A percentile compares a stretch with the other conserved stretches of the same genome.
These are phyloP conservation scores for Channa argus DNA, from an alignment of 2,113 vertebrate species.

Conservation along the genomic window DNA sequence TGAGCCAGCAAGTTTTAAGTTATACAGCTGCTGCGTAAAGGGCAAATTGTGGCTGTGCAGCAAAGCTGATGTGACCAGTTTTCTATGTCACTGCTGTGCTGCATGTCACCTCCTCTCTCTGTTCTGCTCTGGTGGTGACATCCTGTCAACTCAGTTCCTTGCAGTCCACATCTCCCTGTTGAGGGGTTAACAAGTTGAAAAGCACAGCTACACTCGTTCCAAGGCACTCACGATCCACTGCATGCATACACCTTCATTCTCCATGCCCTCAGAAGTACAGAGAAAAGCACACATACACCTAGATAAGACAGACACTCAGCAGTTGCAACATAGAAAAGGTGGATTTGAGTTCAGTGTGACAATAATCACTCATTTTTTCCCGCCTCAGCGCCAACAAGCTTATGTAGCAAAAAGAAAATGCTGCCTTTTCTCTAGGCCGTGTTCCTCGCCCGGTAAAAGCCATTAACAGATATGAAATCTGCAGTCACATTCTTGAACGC, in stretches of 20 bases:
- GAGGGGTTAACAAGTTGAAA: conserved; percentile 43
- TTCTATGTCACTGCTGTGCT: conserved; percentile 3
- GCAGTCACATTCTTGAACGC: conserved; percentile 46
- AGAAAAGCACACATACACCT: conserved; percentile 41
- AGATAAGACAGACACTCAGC: conserved; percentile 39
- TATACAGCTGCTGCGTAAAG: conserved; percentile 7
- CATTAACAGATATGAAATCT: conserved; percentile 65
- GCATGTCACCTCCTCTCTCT: conserved; percentile 24
- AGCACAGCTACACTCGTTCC: conserved; percentile 24
- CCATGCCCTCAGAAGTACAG: conserved; percentile 20
- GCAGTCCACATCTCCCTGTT: conserved; percentile 16
- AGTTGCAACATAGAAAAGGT: conserved; percentile 36
- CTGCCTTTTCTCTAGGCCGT: conserved; percentile 29
- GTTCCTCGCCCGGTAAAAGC: conserved; percentile 51
- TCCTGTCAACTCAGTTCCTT: conserved; percentile 46
- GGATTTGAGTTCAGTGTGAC: conserved; percentile 50
- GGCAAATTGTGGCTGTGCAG: conserved; percentile 5
- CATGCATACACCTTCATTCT: conserved; percentile 24
- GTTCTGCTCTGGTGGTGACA: background rate
- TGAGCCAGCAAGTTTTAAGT: background rate
- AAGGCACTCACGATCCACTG: conserved; percentile 10
- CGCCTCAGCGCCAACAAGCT: conserved; percentile 36
- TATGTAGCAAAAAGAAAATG: conserved; percentile 58
- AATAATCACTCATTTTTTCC: conserved; percentile 41
- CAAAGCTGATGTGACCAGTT: conserved; percentile 24